phyloP scores from a whole-genome alignment of 2,113 vertebrate genomes.

The Panthera leo region DNA sequence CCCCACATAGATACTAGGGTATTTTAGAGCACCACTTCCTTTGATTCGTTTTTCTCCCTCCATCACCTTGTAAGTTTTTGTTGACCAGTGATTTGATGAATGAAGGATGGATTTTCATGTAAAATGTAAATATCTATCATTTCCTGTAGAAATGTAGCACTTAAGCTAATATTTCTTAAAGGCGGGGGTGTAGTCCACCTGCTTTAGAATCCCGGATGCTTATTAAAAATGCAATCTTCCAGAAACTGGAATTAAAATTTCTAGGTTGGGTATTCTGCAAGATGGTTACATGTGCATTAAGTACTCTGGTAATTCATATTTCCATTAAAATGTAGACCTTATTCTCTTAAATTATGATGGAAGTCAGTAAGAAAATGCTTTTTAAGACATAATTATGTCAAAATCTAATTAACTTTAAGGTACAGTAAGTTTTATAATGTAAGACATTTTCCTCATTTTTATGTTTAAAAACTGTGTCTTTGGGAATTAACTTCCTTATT shows the following conservation, averaged over 20 bases:
- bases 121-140: conserved; percentile 24
- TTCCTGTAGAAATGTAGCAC: background rate
- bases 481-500: conserved; percentile 14
- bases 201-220: background rate
- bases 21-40: background rate
- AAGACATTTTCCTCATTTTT: background rate
- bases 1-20: background rate
- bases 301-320: background rate
- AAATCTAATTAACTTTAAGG: background rate
- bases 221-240: background rate
- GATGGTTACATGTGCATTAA: background rate
- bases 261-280: background rate
- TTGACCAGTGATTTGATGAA: background rate
- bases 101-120: background rate
- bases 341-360: conserved; percentile 26
- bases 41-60: background rate
- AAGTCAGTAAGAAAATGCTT: conserved; percentile 10
- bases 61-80: background rate
- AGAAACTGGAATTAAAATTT: conserved; percentile 31
- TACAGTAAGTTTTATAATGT: background rate
- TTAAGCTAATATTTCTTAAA: conserved; percentile 27
- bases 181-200: background rate
- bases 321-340: background rate
- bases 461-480: background rate
- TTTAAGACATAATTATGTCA: conserved; percentile 5